These are phyloP conservation scores for Diglossa brunneiventris DNA, from an alignment of 2,113 vertebrate genomes.

Conservation along the genomic window DNA sequence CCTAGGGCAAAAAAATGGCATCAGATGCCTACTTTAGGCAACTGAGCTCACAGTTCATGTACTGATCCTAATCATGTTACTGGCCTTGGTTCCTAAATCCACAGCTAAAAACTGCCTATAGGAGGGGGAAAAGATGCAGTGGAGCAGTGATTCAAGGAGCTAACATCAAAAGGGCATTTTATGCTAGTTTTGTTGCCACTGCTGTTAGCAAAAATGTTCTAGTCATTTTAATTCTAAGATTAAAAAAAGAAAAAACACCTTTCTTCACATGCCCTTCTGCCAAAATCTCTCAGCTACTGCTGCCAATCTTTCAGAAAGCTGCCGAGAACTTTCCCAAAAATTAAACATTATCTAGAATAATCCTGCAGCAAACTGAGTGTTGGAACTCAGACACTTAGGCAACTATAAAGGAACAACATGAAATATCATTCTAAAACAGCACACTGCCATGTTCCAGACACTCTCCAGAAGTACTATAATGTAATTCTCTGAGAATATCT, in stretches of 20 bases:
- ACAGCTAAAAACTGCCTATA: not conserved
- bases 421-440: not conserved
- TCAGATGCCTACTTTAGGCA: not conserved
- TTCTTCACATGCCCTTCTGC: not conserved
- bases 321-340: not conserved
- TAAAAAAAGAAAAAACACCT: not conserved
- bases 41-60: not conserved
- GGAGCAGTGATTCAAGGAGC: not conserved
- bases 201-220: not conserved
- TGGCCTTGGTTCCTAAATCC: not conserved
- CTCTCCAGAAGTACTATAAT: not conserved
- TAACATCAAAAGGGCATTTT: not conserved
- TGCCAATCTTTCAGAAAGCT: not conserved
- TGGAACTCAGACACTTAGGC: not conserved
- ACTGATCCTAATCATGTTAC: not conserved
- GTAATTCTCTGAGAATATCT: not conserved
- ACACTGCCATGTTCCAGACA: not conserved
- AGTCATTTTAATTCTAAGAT: not conserved
- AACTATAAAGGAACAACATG: not conserved
- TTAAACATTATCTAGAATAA: not conserved
- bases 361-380: not conserved
- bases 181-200: not conserved
- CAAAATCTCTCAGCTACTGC: not conserved
- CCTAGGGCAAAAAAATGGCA: rapidly evolving
- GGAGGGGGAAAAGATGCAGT: not conserved